Evolutionary conservation across 2,797 vertebrate species (phyloP).

Genomic region (Anableps anableps): DNA sequence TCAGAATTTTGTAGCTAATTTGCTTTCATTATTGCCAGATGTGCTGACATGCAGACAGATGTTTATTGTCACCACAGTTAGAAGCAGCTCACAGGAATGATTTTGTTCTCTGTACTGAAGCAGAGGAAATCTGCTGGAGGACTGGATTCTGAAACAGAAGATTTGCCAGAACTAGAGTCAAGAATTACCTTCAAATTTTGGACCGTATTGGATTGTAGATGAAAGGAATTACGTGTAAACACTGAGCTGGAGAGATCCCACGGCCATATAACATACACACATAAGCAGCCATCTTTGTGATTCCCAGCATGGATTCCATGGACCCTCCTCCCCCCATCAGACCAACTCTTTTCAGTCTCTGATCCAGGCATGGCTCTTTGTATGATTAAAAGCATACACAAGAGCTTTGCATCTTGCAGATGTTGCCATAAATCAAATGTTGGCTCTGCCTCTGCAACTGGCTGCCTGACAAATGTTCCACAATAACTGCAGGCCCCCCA

Average conservation of each 20-base stretch:
- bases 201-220: not conserved
- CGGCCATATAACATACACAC: conserved; percentile 61
- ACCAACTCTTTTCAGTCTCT: conserved; percentile 63
- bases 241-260: conserved; percentile 58
- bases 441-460: conserved; percentile 83
- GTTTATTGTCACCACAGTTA: conserved; percentile 74
- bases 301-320: conserved; percentile 58
- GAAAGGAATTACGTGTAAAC: conserved; percentile 18
- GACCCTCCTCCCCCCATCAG: conserved; percentile 57
- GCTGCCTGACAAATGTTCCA: conserved; percentile 86
- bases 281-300: conserved; percentile 55
- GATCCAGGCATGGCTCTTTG: conserved; percentile 56
- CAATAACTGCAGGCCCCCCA: conserved; percentile 77
- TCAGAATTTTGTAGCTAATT: conserved; percentile 85
- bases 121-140: conserved; percentile 56
- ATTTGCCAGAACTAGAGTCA: conserved; percentile 36
- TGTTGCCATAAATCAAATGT: conserved; percentile 86
- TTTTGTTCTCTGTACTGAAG: conserved; percentile 62
- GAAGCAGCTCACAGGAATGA: conserved; percentile 58
- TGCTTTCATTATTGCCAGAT: conserved; percentile 87
- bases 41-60: conserved; percentile 82
- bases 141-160: conserved; percentile 41
- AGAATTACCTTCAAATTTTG: conserved; percentile 24
- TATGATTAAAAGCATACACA: conserved; percentile 77
- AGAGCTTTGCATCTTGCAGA: conserved; percentile 80